Conservation (phyloP, 2,113 vertebrate species). For the Ameiurus melas region DNA sequence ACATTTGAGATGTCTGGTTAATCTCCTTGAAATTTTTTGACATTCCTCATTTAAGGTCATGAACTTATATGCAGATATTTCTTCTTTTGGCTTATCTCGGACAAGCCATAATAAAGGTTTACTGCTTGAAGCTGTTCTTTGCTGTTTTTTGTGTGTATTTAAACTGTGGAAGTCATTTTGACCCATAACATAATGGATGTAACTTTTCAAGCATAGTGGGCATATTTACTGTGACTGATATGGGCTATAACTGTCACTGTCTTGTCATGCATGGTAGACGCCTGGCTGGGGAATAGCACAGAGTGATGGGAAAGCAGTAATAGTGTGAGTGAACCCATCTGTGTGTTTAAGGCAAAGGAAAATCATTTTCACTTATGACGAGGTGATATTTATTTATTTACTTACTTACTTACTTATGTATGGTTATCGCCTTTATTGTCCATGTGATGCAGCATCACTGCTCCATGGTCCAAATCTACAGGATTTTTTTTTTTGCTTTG, state of each 20-base stretch:
- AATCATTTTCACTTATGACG: neutral
- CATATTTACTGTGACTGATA: conserved; percentile 48
- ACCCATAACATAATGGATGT: no score
- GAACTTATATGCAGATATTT: no score
- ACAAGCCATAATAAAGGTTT: no score
- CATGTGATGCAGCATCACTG: neutral
- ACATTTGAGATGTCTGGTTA: no score
- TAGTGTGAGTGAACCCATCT: neutral
- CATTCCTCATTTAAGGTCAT: no score
- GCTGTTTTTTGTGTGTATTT: no score
- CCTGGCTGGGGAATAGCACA: conserved; percentile 12
- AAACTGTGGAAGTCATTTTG: no score
- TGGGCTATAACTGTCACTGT: conserved; percentile 52
- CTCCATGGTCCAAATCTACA: neutral
- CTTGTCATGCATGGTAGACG: conserved; percentile 22
- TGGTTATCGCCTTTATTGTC: neutral
- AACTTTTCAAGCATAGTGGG: conserved; percentile 24
- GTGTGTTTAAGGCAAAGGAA: conserved; percentile 11
- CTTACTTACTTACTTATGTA: neutral
- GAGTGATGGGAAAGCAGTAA: neutral
- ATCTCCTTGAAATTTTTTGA: no score
- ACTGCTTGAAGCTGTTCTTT: no score
- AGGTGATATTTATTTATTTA: neutral
- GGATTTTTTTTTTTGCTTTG: neutral
- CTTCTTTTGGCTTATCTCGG: no score